phyloP scores from a whole-genome alignment of 2,113 vertebrate genomes.

The Narcine bancroftii region DNA sequence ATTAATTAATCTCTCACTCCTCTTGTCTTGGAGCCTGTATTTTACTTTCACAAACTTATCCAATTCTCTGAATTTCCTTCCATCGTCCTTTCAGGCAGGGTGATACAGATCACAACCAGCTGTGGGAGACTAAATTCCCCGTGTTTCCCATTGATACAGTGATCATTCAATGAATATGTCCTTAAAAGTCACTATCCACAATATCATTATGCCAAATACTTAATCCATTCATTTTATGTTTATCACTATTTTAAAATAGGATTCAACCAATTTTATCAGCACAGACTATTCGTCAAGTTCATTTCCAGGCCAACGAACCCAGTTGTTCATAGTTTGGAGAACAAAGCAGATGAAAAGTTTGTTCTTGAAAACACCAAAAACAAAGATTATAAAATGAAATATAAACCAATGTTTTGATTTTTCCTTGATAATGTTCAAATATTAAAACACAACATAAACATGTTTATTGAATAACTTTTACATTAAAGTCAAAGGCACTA shows the following conservation, averaged over 20 bases:
- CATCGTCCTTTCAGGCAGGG: neutral
- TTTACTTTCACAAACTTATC: neutral
- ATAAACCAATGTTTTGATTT: neutral
- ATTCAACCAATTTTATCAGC: neutral
- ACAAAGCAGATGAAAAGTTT: neutral
- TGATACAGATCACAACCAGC: neutral
- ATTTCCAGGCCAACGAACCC: neutral
- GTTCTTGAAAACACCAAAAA: neutral
- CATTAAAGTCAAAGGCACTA: neutral
- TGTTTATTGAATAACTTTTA: neutral
- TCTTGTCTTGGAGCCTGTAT: neutral
- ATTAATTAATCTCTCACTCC: neutral
- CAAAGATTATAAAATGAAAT: neutral
- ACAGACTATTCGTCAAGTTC: neutral
- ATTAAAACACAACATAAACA: neutral
- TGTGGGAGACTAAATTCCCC: neutral
- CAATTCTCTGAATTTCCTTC: neutral
- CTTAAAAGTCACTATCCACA: neutral
- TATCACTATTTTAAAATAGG: neutral
- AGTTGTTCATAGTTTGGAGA: neutral
- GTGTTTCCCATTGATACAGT: neutral
- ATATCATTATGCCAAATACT: neutral
- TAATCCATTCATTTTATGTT: neutral
- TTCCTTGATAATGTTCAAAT: neutral
- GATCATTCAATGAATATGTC: neutral